A percentile compares a stretch with the other conserved stretches of the same genome.
Conservation (phyloP, 2,113 vertebrate species). For the Tragelaphus scriptus region DNA sequence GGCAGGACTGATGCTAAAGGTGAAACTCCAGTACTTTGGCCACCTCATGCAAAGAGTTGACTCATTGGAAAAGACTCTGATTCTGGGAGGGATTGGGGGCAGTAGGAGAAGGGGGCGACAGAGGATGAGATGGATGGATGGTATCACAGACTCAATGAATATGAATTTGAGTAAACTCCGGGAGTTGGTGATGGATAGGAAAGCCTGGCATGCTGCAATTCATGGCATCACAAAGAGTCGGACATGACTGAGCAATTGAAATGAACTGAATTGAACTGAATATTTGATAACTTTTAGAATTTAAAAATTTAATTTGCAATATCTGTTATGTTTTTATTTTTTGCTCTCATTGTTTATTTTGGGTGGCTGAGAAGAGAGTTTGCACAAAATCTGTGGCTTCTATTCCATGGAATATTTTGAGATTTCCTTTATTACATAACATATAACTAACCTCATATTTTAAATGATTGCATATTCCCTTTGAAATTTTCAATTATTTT, state of each 20-base stretch:
- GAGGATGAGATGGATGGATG: too few species aligned
- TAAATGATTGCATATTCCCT: not conserved
- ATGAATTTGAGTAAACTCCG: too few species aligned
- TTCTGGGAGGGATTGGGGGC: too few species aligned
- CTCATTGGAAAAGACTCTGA: too few species aligned
- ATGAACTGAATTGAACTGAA: not conserved
- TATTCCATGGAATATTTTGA: not conserved
- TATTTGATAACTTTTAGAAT: not conserved
- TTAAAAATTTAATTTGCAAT: not conserved
- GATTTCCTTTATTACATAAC: not conserved
- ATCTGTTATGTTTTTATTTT: not conserved
- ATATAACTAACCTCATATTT: not conserved
- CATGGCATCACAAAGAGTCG: fast-evolving
- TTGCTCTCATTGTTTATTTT: not conserved
- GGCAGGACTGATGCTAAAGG: too few species aligned
- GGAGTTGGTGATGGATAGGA: too few species aligned
- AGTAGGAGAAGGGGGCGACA: too few species aligned
- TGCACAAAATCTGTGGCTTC: not conserved
- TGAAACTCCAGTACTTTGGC: too few species aligned
- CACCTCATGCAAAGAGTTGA: too few species aligned
- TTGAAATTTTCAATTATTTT: not conserved
- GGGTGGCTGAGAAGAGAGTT: not conserved
- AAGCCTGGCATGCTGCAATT: too few species aligned
- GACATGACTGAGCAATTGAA: too few species aligned
- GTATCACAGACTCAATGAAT: too few species aligned